Evolutionary conservation across 2,888 invertebrate species (phyloP).

Genomic region (Drosophila fulvimacula): DNA sequence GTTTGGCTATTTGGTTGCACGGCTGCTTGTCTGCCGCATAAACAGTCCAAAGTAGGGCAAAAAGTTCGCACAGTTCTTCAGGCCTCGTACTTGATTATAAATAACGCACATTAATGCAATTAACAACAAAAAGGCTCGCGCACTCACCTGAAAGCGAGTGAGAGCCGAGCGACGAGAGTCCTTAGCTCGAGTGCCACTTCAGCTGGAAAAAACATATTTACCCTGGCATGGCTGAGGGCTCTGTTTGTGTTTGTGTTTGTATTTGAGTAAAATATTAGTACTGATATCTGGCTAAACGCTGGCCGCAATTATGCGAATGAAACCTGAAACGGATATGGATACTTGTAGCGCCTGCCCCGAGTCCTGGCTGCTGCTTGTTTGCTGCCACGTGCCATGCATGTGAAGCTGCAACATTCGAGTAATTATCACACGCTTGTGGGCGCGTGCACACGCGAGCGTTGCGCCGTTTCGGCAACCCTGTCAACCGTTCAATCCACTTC

Average conservation of each 20-base stretch:
- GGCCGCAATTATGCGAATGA: conserved; percentile 67
- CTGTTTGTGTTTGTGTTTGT: too few species aligned
- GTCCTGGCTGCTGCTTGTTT: conserved; percentile 15
- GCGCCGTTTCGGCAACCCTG: conserved; percentile 23
- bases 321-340: conserved; percentile 81
- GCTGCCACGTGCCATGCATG: conserved; percentile 59
- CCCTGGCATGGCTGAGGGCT: too few species aligned
- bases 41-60: conserved; percentile 54
- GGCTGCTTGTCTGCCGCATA: conserved; percentile 34
- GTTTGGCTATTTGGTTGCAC: conserved; percentile 1
- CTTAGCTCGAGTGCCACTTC: conserved; percentile 67
- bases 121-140: conserved; percentile 56
- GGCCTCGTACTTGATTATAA: conserved; percentile 69
- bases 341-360: conserved; percentile 69
- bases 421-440: conserved; percentile 82
- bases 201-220: conserved; percentile 66
- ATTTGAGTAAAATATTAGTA: conserved; percentile 51
- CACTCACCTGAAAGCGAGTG: conserved; percentile 69
- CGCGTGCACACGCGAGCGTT: conserved; percentile 53
- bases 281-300: conserved; percentile 68
- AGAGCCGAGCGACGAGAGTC: conserved; percentile 10
- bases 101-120: conserved; percentile 77
- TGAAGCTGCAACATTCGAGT: conserved; percentile 65
- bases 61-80: conserved; percentile 51
- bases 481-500: conserved; percentile 54